Evolutionary conservation across 1,140 invertebrate species (phyloP).

Genomic region (Thereuonema tuberculata): DNA sequence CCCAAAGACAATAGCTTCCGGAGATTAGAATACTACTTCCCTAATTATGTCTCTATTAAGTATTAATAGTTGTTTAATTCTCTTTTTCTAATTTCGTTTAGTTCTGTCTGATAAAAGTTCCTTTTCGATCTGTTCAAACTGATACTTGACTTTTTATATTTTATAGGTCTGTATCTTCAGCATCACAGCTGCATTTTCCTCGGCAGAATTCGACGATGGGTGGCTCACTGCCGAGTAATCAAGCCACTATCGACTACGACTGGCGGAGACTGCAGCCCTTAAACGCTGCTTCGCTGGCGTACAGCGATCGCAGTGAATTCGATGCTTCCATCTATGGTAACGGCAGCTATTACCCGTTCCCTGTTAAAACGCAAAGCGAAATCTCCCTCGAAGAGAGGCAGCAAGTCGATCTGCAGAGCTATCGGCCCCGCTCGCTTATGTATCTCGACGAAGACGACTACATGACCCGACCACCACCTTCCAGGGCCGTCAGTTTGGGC

Average conservation of each 20-base stretch:
- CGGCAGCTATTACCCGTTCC: slow-evolving; percentile 1
- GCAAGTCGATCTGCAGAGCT: neutral
- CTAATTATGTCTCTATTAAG: too few species aligned
- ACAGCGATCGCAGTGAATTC: slow-evolving; percentile 1
- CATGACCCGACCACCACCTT: slow-evolving; percentile 22
- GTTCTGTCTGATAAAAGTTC: too few species aligned
- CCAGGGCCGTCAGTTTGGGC: slow-evolving; percentile 22
- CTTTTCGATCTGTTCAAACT: too few species aligned
- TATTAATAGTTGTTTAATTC: too few species aligned
- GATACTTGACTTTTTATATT: too few species aligned
- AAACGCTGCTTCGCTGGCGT: neutral
- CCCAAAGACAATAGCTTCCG: too few species aligned
- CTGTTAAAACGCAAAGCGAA: neutral
- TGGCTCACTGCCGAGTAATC: slow-evolving; percentile 7
- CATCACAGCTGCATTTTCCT: slow-evolving; percentile 12
- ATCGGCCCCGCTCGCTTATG: slow-evolving; percentile 10
- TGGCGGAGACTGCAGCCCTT: neutral
- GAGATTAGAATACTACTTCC: too few species aligned
- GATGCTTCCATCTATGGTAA: slow-evolving; percentile 12
- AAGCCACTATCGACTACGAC: neutral
- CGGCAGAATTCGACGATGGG: slow-evolving; percentile 4
- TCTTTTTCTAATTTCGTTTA: too few species aligned
- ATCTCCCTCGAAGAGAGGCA: neutral
- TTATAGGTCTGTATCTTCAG: slow-evolving; percentile 17
- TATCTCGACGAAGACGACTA: slow-evolving; percentile 22